Evolutionary conservation across 2,113 vertebrate species (phyloP).

Genomic region (Eudyptes chrysolophus): DNA sequence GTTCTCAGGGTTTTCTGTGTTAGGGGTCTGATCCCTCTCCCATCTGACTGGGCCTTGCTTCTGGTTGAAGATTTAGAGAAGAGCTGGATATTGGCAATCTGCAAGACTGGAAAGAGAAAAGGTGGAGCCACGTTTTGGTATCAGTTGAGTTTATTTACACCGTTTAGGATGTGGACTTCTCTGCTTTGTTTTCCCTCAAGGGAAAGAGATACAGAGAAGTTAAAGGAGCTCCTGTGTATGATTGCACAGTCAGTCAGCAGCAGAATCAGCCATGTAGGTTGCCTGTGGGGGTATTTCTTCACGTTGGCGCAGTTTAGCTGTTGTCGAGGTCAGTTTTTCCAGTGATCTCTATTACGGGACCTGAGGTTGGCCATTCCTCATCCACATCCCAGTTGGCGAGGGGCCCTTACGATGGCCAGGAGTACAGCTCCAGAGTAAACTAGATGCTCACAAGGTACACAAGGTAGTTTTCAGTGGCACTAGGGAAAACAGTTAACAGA

Average conservation of each 20-base stretch:
- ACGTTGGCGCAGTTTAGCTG: neutral
- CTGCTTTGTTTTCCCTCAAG: neutral
- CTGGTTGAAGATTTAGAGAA: neutral
- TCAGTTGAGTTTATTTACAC: neutral
- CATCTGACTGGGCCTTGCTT: neutral
- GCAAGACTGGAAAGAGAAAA: neutral
- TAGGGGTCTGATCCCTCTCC: neutral
- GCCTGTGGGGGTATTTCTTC: slow-evolving; percentile 20
- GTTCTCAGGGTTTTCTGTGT: neutral
- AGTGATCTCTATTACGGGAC: neutral
- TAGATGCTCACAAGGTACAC: neutral
- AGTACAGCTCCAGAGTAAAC: neutral
- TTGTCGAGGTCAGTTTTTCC: neutral
- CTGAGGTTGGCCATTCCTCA: neutral
- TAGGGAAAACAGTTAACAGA: neutral
- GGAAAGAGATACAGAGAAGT: neutral
- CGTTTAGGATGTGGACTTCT: neutral
- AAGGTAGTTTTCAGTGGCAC: neutral
- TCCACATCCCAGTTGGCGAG: neutral
- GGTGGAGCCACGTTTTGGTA: neutral
- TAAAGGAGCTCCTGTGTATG: neutral
- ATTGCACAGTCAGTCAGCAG: neutral
- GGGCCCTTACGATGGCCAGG: neutral
- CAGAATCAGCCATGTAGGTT: neutral
- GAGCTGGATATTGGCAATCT: neutral